Evolutionary conservation across 2,113 vertebrate species (phyloP).

Genomic region (Opisthocomus hoazin): DNA sequence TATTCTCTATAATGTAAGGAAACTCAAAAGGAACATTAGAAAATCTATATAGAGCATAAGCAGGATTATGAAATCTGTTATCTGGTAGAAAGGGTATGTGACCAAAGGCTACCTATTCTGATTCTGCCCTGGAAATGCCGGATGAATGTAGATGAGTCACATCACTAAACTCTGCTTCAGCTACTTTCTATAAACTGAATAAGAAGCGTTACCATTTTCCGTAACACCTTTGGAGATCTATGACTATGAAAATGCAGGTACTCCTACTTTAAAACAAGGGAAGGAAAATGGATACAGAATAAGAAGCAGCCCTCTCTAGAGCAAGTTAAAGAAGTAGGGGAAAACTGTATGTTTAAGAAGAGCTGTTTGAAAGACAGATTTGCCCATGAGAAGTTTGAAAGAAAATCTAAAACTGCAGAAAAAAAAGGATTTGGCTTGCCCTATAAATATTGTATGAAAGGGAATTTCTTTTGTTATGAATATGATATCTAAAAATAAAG

Average conservation of each 20-base stretch:
- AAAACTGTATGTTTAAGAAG: background rate
- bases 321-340: background rate
- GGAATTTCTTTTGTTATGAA: constrained; percentile 25
- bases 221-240: background rate
- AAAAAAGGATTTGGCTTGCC: background rate
- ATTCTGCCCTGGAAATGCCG: background rate
- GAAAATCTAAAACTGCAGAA: background rate
- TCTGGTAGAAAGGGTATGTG: background rate
- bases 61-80: background rate
- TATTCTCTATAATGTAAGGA: background rate
- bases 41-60: background rate
- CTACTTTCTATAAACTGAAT: background rate
- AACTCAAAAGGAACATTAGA: background rate
- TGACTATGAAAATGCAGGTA: background rate
- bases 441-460: background rate
- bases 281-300: background rate
- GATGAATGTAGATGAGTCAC: background rate
- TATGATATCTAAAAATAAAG: constrained; percentile 18
- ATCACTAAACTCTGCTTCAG: background rate
- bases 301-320: background rate
- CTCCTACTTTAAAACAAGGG: background rate
- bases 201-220: background rate
- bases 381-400: background rate
- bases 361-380: background rate
- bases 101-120: background rate